phyloP scores from a whole-genome alignment of 2,113 vertebrate genomes.

The Apeltes quadracus region DNA sequence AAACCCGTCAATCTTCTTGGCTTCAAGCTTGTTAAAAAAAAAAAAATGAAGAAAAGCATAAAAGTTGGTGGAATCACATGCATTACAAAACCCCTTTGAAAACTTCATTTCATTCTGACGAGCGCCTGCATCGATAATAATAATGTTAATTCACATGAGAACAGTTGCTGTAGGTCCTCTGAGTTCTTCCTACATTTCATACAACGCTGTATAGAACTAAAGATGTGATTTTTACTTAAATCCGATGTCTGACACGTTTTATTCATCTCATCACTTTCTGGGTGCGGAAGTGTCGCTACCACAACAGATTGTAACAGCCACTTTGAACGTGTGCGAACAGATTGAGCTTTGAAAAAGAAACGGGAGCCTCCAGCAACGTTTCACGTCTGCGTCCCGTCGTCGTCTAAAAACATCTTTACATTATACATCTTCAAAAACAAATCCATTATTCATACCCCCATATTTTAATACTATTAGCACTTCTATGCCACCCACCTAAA shows the following conservation, averaged over 20 bases:
- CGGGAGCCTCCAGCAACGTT: constrained; percentile 74
- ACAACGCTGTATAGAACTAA: constrained; percentile 30
- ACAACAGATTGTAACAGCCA: constrained; percentile 74
- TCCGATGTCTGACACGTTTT: constrained; percentile 68
- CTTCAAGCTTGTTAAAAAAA: constrained; percentile 9
- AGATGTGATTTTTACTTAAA: constrained; percentile 60
- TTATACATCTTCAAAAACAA: constrained; percentile 88
- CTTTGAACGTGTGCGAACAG: constrained; percentile 71
- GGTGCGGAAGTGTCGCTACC: constrained; percentile 50
- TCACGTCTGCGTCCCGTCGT: constrained; percentile 83
- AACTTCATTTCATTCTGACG: background rate
- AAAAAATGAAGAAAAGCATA: constrained; percentile 7
- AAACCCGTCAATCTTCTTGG: constrained; percentile 51
- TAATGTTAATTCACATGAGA: background rate
- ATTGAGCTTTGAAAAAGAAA: constrained; percentile 74
- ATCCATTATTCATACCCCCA: constrained; percentile 90
- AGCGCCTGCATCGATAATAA: constrained; percentile 10
- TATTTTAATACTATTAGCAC: constrained; percentile 83
- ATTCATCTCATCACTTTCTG: constrained; percentile 68
- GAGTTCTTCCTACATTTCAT: constrained; percentile 5
- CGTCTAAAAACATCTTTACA: constrained; percentile 86
- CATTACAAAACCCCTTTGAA: background rate
- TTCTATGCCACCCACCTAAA: constrained; percentile 81
- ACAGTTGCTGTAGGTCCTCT: background rate
- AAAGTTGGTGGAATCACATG: constrained; percentile 3